phyloP scores from a whole-genome alignment of 2,113 vertebrate genomes.

The Illadopsis cleaveri region DNA sequence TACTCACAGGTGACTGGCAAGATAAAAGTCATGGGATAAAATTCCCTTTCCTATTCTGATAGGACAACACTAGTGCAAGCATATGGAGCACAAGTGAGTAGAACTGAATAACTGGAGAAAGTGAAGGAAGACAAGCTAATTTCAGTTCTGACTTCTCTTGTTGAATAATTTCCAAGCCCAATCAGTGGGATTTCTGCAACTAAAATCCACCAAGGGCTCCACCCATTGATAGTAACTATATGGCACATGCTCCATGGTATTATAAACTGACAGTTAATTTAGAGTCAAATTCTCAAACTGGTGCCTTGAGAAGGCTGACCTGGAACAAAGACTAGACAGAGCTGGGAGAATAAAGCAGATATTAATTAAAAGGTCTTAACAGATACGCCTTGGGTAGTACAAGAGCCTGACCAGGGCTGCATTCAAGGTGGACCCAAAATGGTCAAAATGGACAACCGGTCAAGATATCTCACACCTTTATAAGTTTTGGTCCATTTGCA shows the following conservation, averaged over 20 bases:
- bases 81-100: neutral
- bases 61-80: accelerated
- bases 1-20: accelerated
- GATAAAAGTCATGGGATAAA: neutral
- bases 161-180: neutral
- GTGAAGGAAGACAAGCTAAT: neutral
- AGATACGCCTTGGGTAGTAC: neutral
- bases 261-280: neutral
- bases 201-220: neutral
- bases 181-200: neutral
- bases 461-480: neutral
- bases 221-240: neutral
- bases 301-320: neutral
- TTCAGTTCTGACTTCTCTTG: neutral
- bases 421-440: neutral
- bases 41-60: neutral
- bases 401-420: neutral
- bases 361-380: neutral
- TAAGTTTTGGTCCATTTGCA: neutral
- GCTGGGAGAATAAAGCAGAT: neutral
- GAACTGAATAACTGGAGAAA: neutral
- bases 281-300: neutral
- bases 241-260: neutral
- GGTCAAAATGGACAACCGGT: neutral
- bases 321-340: neutral